Evolutionary conservation across 2,888 invertebrate genomes (phyloP).

Genomic region (Drosophila kokeensis): DNA sequence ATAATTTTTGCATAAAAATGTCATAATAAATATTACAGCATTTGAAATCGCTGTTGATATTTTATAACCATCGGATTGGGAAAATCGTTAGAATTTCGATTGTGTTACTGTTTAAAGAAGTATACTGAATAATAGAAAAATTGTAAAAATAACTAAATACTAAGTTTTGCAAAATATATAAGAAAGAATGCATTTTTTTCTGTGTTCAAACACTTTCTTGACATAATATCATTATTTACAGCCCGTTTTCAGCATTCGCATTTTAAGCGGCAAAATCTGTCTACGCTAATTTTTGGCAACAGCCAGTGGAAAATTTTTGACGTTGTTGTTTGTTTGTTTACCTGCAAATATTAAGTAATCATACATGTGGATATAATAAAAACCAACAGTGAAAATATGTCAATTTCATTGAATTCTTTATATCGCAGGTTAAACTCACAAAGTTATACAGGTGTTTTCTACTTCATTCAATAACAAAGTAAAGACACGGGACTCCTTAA

Average conservation of each 20-base stretch:
- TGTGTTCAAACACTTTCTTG: neutral
- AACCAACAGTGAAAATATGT: conserved; percentile 5
- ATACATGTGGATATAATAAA: conserved; percentile 24
- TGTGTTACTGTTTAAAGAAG: no score
- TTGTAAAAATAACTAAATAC: neutral
- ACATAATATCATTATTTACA: neutral
- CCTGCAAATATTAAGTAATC: conserved; percentile 44
- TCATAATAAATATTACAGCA: no score
- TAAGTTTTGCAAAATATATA: neutral
- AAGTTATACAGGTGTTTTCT: conserved; percentile 50
- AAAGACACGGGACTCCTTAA: neutral
- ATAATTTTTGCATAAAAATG: no score
- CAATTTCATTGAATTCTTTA: conserved; percentile 10
- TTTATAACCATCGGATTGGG: no score
- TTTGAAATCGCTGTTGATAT: no score
- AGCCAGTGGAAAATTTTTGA: conserved; percentile 40
- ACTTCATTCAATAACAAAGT: neutral
- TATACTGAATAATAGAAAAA: no score
- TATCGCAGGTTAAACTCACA: conserved; percentile 9
- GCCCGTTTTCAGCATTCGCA: conserved; percentile 1
- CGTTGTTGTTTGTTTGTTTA: conserved; percentile 24
- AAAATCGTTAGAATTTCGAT: no score
- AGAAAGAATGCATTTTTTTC: neutral
- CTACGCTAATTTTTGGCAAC: conserved; percentile 47
- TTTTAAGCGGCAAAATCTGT: conserved; percentile 22